phyloP scores from a whole-genome alignment of 2,888 invertebrate genomes.

The Phengaris alcon region DNA sequence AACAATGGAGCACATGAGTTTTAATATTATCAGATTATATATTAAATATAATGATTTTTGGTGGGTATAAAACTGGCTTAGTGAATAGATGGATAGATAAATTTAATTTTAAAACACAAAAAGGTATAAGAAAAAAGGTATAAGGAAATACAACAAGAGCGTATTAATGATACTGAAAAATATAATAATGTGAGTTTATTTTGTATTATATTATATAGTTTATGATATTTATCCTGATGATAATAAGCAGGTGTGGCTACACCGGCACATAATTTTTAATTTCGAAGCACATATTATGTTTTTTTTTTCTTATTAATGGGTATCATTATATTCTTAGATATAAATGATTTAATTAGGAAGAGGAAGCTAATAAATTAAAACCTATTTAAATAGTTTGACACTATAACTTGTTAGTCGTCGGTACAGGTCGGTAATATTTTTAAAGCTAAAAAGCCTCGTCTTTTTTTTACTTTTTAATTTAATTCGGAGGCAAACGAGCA shows the following conservation, averaged over 20 bases:
- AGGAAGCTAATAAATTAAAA: no score
- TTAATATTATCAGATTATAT: no score
- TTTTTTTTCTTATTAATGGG: not conserved
- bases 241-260: not conserved
- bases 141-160: no score
- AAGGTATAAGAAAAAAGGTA: not conserved
- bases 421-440: not conserved
- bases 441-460: not conserved
- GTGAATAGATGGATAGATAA: no score
- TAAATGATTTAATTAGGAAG: not conserved
- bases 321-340: not conserved
- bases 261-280: slow-evolving; percentile 2
- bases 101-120: not conserved
- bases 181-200: not conserved
- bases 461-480: not conserved
- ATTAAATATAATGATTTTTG: no score
- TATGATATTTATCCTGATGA: not conserved
- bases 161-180: not conserved
- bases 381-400: no score
- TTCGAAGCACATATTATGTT: not conserved
- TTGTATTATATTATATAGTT: not conserved
- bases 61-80: no score
- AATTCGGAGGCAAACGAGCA: not conserved
- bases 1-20: no score
- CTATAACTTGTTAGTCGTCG: no score